Evolutionary conservation across 1,140 invertebrate species (phyloP).

Genomic region (Cotesia glomerata): DNA sequence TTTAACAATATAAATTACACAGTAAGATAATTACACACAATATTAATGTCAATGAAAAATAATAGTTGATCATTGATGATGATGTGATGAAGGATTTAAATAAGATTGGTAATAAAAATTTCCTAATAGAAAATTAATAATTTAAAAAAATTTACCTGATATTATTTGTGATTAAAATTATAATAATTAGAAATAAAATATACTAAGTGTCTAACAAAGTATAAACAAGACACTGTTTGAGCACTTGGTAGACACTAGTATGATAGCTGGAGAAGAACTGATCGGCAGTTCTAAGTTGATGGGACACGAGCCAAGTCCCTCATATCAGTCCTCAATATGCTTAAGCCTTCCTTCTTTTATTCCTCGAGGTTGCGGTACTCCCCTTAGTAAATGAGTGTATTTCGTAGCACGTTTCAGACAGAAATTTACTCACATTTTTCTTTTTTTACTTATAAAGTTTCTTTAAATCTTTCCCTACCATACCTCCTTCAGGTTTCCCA

Average conservation of each 20-base stretch:
- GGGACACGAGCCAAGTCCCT: background rate
- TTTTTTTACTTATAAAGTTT: background rate
- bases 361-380: conserved; percentile 4
- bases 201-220: too few species aligned
- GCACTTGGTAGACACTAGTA: background rate
- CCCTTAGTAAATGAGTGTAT: background rate
- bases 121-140: too few species aligned
- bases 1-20: background rate
- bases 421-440: background rate
- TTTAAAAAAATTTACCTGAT: too few species aligned
- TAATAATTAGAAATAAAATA: too few species aligned
- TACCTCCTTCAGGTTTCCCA: too few species aligned
- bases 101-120: too few species aligned
- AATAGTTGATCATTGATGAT: background rate
- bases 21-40: background rate
- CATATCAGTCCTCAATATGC: background rate
- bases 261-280: conserved; percentile 8
- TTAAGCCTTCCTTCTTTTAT: background rate
- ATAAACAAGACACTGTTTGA: background rate
- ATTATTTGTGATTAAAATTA: too few species aligned
- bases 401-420: too few species aligned
- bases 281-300: background rate
- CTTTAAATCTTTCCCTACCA: too few species aligned
- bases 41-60: background rate
- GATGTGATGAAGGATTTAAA: background rate